Evolutionary conservation across 2,797 vertebrate species (phyloP), one percentile per base, ranked within the genome.

Genomic region (Lerista edwardsae): DNA sequence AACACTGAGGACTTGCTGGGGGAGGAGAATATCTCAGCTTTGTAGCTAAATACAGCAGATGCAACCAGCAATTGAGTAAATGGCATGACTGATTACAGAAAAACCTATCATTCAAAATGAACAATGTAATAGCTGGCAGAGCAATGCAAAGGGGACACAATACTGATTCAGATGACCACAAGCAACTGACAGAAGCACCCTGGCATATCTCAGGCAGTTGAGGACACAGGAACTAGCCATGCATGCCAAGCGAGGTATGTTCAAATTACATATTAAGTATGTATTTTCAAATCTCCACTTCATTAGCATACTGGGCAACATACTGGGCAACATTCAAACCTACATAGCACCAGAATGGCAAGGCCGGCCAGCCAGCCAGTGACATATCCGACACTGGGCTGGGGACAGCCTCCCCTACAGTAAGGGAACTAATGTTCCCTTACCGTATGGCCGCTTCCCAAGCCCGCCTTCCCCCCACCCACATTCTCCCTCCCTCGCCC

Each of bases 41-140:
- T 15, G 91, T 62, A 34, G 93, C 95, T 90, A 79, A 62, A 93
- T 44, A 87, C 59, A 86, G 47, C 69, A 83, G 65, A 93, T 72
- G 91, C 51, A 83, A 90, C 84, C 3, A 41, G 85, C 87, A 61
- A 47, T 12, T 36, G 39, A 2, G 39, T 78, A 25, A 59, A 4
- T 39, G 29, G 71, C 6, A 11, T 1, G 2, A 83, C 36, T 78
- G 25, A 34, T 0, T 85, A 74, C 15, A 19, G 47, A 74, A 10
- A 79, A 83, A 88, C 3, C 10, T 55, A 19, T 31, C 51, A 73
- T 11, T 47, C 19, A 84, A 21, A 39, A 9, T 55, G 82, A 61
- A 61, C 21, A 31, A 29, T 57, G 25, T 25, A 77, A 69, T 1
- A 71, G 79, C 36, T 74, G 84, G 88, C n/a, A 3, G 57, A 84